These are phyloP conservation scores for Spizella passerina DNA, from an alignment of 2,797 vertebrate genomes.

Conservation along the genomic window DNA sequence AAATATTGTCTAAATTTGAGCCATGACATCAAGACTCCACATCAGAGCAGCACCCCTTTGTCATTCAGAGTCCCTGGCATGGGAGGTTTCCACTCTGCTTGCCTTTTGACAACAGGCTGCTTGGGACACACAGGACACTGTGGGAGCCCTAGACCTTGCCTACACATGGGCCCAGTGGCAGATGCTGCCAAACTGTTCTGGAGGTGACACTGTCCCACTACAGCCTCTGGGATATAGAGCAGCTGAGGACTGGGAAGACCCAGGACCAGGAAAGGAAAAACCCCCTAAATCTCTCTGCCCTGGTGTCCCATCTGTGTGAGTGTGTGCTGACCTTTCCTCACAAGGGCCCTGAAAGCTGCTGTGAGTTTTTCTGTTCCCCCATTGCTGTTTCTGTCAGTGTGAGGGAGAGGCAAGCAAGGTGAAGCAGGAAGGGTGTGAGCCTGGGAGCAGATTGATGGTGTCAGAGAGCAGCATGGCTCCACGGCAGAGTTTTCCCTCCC, in stretches of 20 bases:
- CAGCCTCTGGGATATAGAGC: neutral
- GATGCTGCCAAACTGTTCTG: neutral
- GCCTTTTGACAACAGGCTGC: neutral
- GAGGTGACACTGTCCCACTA: neutral
- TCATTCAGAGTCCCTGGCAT: neutral
- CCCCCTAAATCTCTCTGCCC: fast-evolving
- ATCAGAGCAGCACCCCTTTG: neutral
- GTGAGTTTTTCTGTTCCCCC: neutral
- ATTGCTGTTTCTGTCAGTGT: neutral
- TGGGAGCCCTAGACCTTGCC: neutral
- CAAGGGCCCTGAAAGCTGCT: neutral
- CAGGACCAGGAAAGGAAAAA: neutral
- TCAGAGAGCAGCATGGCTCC: neutral
- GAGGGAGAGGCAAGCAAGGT: neutral
- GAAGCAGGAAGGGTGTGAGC: neutral
- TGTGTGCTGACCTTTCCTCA: fast-evolving
- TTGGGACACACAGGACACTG: neutral
- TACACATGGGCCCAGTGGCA: neutral
- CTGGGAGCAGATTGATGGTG: neutral
- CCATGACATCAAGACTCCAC: neutral
- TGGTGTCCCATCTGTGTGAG: neutral
- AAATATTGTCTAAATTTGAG: neutral
- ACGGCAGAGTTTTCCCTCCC: neutral
- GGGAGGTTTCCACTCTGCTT: neutral
- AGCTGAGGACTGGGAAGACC: neutral